Conservation (phyloP, 2,113 vertebrate species). For the Indicator indicator region DNA sequence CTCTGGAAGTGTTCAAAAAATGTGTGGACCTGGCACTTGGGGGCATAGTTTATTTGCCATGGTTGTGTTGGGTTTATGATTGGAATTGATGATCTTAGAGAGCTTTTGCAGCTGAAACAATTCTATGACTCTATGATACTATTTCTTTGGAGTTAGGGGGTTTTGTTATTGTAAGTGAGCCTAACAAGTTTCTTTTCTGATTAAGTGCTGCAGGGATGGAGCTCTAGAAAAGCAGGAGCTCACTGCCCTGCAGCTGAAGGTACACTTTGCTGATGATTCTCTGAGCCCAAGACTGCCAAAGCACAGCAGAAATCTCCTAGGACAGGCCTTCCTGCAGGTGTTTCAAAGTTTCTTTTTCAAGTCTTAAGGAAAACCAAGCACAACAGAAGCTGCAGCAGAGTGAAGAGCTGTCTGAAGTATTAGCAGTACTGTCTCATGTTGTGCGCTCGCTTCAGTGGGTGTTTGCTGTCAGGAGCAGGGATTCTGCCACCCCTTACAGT, state of each 20-base stretch:
- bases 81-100: no score
- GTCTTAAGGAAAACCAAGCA: background rate
- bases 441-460: background rate
- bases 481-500: fast-evolving
- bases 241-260: background rate
- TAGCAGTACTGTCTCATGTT: background rate
- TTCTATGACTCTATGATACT: background rate
- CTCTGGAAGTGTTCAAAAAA: no score
- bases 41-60: no score
- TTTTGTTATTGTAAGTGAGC: background rate
- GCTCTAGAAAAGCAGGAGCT: background rate
- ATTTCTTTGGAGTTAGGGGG: background rate
- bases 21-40: no score
- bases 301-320: background rate
- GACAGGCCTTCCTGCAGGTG: background rate
- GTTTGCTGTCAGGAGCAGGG: background rate
- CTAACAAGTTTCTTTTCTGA: background rate
- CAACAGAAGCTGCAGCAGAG: background rate
- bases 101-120: no score
- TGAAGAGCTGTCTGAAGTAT: background rate
- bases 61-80: no score
- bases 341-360: background rate
- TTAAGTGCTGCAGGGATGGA: background rate
- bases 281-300: background rate
- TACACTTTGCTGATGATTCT: background rate